Percentiles rank a stretch among this genome's conserved stretches.
Conservation (phyloP, 1,140 invertebrate genomes). For the Caerostris darwini region DNA sequence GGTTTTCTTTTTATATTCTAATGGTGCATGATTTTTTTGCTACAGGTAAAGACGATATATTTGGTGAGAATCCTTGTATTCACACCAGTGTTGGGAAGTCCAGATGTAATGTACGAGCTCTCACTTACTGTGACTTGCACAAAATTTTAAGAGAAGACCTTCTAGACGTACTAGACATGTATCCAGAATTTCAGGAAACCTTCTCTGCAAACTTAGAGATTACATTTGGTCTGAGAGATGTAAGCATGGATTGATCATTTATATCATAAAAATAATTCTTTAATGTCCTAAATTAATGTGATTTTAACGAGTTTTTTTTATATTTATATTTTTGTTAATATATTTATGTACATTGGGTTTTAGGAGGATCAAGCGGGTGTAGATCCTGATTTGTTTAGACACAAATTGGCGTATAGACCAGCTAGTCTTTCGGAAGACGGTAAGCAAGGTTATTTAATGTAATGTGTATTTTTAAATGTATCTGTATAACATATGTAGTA, state of each 20-base stretch:
- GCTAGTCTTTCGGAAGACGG: conserved; percentile 76
- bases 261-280: too few species aligned
- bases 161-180: conserved; percentile 96
- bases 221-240: conserved; percentile 97
- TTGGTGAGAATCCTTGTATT: conserved; percentile 79
- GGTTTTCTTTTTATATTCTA: too few species aligned
- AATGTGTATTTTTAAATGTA: too few species aligned
- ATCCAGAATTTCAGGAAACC: conserved; percentile 96
- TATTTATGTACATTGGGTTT: neutral
- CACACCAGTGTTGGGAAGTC: conserved; percentile 96
- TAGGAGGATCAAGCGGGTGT: conserved; percentile 78
- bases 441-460: conserved; percentile 11
- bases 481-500: too few species aligned
- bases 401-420: conserved; percentile 68
- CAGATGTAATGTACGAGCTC: conserved; percentile 96
- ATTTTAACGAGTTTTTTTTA: too few species aligned
- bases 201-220: conserved; percentile 97
- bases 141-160: conserved; percentile 98
- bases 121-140: conserved; percentile 99
- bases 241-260: conserved; percentile 83
- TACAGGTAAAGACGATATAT: conserved; percentile 80
- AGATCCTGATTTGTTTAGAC: conserved; percentile 76
- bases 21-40: neutral
- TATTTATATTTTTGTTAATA: too few species aligned
- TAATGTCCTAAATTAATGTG: too few species aligned